Conservation (phyloP, 2,113 vertebrate genomes). For the Bagarius yarrelli region DNA sequence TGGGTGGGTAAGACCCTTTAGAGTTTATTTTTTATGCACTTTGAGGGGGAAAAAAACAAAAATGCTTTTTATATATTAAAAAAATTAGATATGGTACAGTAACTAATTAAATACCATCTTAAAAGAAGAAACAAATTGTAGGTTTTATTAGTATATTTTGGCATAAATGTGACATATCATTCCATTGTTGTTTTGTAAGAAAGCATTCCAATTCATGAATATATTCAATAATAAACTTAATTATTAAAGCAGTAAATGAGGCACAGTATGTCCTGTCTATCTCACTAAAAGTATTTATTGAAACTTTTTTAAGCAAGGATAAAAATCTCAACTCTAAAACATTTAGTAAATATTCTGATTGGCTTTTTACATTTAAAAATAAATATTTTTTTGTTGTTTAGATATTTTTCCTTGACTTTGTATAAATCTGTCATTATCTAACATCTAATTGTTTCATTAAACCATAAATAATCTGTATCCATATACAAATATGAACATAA, state of each 20-base stretch:
- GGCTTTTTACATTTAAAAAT: not conserved
- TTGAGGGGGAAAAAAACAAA: slow-evolving; percentile 40
- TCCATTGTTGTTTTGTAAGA: slow-evolving; percentile 50
- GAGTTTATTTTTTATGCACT: slow-evolving; percentile 45
- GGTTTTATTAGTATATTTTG: slow-evolving; percentile 39
- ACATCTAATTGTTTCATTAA: not conserved
- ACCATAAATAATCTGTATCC: not conserved
- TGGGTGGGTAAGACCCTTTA: slow-evolving; percentile 26
- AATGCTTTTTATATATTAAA: slow-evolving; percentile 35
- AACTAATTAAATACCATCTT: slow-evolving; percentile 31
- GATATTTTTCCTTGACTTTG: too few species aligned
- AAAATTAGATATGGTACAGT: slow-evolving; percentile 38
- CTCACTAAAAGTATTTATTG: not conserved
- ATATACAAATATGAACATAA: not conserved
- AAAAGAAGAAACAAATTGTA: slow-evolving; percentile 18
- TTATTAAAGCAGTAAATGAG: slow-evolving; percentile 33
- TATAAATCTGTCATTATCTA: too few species aligned
- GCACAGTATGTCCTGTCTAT: not conserved
- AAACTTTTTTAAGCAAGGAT: not conserved
- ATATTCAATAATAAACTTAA: slow-evolving; percentile 45
- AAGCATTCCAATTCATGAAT: slow-evolving; percentile 51
- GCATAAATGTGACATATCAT: slow-evolving; percentile 48
- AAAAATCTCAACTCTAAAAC: not conserved
- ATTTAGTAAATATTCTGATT: not conserved
- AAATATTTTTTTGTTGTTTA: not conserved